Evolutionary conservation across 2,888 invertebrate genomes (phyloP), one percentile per base, ranked within the genome.

Genomic region (Eurytoma adleriae): DNA sequence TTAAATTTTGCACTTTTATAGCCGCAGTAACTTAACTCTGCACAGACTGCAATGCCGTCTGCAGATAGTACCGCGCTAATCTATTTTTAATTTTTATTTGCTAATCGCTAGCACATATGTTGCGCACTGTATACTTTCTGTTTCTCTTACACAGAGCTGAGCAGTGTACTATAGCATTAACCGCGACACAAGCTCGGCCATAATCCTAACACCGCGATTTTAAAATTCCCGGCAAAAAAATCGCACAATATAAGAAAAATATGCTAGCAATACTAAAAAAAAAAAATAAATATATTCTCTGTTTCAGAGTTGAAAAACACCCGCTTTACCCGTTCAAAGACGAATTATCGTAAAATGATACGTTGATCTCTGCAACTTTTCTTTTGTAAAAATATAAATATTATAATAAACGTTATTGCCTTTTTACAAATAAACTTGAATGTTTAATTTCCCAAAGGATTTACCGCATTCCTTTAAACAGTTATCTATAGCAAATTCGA

Each of bases 301-400:
- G 56, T 88, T 90, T 83, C 84, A 91, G 95, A 14, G 93, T 95
- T 2, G 93, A 94, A 84, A 93, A 93, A 54, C 95, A 95, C 90
- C 95, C 95, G 0, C 92, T 94, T 82, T 95, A 95, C 90, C 95
- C 95, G 7, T 95, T 95, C 86, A 90, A 86, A 82, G 83, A 83
- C 27, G 87, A 87, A 67, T 75, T 87, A 54, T 69, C 83, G 77
- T 81, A 75, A n/a, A 54, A 64, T 16, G 62, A 2, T 67, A 24
- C 40, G 10, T 40, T 50, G 50, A 78, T 69, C 50, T 78, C 66
- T 54, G 50, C 16, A 68, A 30, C 64, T 20, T 79, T 61, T 74
- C 78, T 72, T 78, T 83, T 84, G 66, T 82, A 74, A 82, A 78
- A 68, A 20, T 52, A 7, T 7, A 79, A 70, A 70, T 54, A 52